Percentiles rank a stretch among this genome's conserved stretches.
phyloP scores from a whole-genome alignment of 2,797 vertebrate species.

The Myotis pilosus region DNA sequence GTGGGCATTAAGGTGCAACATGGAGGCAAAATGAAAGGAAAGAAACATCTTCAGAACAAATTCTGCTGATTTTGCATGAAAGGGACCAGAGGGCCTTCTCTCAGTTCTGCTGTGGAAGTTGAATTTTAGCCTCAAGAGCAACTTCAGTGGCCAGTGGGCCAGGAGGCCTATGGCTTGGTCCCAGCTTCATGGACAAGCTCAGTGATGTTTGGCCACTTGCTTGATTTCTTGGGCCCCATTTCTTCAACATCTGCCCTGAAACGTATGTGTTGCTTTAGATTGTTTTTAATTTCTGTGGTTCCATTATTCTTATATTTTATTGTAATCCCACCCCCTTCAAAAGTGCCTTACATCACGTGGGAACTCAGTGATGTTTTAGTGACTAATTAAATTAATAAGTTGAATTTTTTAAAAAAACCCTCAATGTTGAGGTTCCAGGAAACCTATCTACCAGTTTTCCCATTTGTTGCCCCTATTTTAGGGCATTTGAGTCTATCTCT shows the following conservation, averaged over 20 bases:
- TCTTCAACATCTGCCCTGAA: not conserved
- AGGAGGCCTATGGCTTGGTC: not conserved
- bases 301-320: not conserved
- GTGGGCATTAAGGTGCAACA: not conserved
- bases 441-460: not conserved
- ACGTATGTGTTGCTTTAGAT: not conserved
- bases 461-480: not conserved
- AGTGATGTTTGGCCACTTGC: not conserved
- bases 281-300: not conserved
- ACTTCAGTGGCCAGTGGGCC: not conserved
- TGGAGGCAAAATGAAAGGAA: not conserved
- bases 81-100: not conserved
- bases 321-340: not conserved
- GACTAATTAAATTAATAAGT: not conserved
- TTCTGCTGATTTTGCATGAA: not conserved
- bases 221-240: not conserved
- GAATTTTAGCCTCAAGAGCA: not conserved
- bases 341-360: not conserved
- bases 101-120: not conserved
- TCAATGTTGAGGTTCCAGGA: not conserved
- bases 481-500: not conserved
- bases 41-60: not conserved
- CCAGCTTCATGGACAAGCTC: not conserved
- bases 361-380: not conserved
- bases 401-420: not conserved